Conservation (phyloP, 2,797 vertebrate genomes). For the Thripadectes ignobilis region DNA sequence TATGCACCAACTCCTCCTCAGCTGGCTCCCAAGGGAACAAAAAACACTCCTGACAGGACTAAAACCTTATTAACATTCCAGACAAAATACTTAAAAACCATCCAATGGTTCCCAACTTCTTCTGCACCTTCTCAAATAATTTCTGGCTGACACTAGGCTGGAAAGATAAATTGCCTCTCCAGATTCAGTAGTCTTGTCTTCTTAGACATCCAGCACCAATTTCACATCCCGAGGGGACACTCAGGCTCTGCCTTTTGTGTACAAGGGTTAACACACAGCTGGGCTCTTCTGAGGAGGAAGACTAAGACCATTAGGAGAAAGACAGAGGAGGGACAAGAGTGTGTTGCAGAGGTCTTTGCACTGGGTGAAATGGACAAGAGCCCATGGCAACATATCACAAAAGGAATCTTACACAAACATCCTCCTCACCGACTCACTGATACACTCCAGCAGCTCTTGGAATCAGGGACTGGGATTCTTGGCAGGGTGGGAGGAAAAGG, state of each 20-base stretch:
- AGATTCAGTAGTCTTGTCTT: background rate
- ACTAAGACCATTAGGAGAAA: background rate
- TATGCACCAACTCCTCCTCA: background rate
- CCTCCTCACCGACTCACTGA: accelerated
- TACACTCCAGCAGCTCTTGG: background rate
- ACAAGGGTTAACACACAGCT: background rate
- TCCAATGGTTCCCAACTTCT: background rate
- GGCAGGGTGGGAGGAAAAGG: background rate
- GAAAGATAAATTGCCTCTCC: background rate
- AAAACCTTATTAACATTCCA: background rate
- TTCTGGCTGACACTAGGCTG: background rate
- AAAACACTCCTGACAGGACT: background rate
- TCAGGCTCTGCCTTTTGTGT: background rate
- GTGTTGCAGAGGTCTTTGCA: background rate
- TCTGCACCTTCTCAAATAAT: background rate
- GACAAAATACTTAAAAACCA: background rate
- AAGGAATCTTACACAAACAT: background rate
- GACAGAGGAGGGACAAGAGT: background rate
- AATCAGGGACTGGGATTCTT: background rate
- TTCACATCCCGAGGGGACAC: background rate
- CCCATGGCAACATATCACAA: accelerated
- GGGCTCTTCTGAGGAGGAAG: background rate
- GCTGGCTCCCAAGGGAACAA: background rate
- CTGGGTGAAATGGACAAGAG: background rate
- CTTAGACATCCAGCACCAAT: background rate